Percentiles rank a stretch among this genome's conserved stretches.
These are phyloP conservation scores for Pogonomyrmex californicus DNA, from an alignment of 1,140 invertebrate species.

Conservation along the genomic window DNA sequence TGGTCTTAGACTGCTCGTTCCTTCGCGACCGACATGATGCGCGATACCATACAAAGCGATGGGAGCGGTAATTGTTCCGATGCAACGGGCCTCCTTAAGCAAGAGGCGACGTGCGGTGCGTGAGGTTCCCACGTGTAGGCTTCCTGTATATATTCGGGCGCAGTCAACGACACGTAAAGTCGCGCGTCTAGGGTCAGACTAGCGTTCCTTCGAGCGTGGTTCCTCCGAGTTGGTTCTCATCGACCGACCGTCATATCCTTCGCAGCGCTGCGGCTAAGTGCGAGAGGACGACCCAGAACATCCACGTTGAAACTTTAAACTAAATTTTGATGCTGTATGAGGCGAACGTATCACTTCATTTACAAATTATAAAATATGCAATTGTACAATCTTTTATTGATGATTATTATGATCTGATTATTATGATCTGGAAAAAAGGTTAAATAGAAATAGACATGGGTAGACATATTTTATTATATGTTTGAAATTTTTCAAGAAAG, in stretches of 20 bases:
- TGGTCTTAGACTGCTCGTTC: neutral
- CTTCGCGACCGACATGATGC: slow-evolving; percentile 1
- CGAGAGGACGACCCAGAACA: slow-evolving; percentile 60
- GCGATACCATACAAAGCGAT: slow-evolving; percentile 42
- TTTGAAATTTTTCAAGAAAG: neutral
- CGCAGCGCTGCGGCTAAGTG: slow-evolving; percentile 34
- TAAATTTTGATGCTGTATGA: neutral
- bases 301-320: slow-evolving; percentile 67
- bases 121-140: slow-evolving; percentile 71
- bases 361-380: neutral
- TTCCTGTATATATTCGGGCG: slow-evolving; percentile 75
- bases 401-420: too few relatives aligned
- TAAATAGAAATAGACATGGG: neutral
- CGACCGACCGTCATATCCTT: slow-evolving; percentile 63
- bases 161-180: slow-evolving; percentile 77
- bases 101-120: slow-evolving; percentile 49
- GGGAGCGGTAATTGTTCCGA: slow-evolving; percentile 70
- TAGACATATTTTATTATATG: neutral
- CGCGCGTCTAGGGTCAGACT: slow-evolving; percentile 73
- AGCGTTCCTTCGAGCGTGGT: slow-evolving; percentile 72
- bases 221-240: slow-evolving; percentile 71
- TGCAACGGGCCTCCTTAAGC: slow-evolving; percentile 65
- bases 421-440: too few relatives aligned
- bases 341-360: neutral
- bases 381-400: neutral